Base-by-base conservation (phyloP, 2,797 vertebrate species). In the Adrianichthys oophorus region DNA sequence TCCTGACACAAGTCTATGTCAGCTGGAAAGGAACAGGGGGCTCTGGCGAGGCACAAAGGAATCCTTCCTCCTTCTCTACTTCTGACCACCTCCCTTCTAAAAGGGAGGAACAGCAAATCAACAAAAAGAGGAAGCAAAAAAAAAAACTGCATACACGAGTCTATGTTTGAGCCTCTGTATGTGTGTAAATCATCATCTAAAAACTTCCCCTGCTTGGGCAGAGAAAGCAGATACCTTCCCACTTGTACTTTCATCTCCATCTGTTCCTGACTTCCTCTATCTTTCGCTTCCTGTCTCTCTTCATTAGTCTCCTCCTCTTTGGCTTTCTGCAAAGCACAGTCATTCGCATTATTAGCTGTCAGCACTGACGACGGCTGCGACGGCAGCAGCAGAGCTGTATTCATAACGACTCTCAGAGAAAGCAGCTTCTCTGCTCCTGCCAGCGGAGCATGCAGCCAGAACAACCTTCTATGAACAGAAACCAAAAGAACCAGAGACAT, bases 1-100 rank as follows among this genome's bases (percentile, higher is more conserved):
- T 87, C 84, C 80, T 84, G 85, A 88, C 85, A 88, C 84, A 85
- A 82, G 73, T 75, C 79, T 82, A 75, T 86, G 88, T 89, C 88
- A 88, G 87, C 88, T 83, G 80, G 78, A 83, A 78, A 74, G 82
- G 64, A 84, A 83, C 56, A 63, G 75, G 61, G 32, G 72, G 64
- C 76, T 85, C 73, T 76, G 80, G 65, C 18, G 58, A 77, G 63
- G 79, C 84, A 90, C 83, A 89, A 85, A 79, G 67, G 56, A 74
- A 74, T 49, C 75, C 69, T 62, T 68, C 71, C 68, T 61, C 61
- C 55, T 51, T 74, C 63, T 66, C 56, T 70, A 59, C 62, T 58
- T 52, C 71, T 68, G 65, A 45, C 59, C 64, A 73, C 78, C 72
- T 69, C 53, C 79, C 73, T 59, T 72, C 56, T 53, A 77, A 55